A percentile compares a stretch with the other conserved stretches of the same genome.
phyloP scores from a whole-genome alignment of 2,113 vertebrate species.

The Dasyprocta punctata region DNA sequence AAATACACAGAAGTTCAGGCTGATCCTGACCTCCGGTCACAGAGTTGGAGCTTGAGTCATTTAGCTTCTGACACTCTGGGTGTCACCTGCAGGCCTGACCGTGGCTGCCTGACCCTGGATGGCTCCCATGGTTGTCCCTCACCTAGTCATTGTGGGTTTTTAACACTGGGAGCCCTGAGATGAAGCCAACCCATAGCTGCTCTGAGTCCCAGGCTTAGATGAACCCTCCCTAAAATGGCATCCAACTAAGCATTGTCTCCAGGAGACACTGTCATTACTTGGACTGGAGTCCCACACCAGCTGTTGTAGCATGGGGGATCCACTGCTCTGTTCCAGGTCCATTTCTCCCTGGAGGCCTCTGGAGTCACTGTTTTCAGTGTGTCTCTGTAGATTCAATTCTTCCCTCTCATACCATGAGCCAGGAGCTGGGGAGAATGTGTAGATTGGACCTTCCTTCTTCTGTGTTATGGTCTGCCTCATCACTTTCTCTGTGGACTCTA shows the following conservation, averaged over 20 bases:
- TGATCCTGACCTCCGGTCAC: not conserved
- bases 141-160: not conserved
- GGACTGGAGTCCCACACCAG: not conserved
- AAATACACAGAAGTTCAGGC: not conserved
- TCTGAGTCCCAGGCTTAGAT: not conserved
- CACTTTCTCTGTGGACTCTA: not conserved
- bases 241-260: not conserved
- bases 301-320: not conserved
- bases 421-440: not conserved
- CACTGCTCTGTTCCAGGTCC: not conserved
- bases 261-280: not conserved
- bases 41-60: not conserved
- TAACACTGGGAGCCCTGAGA: not conserved
- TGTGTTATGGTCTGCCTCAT: not conserved
- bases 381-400: not conserved
- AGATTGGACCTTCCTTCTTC: not conserved
- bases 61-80: not conserved
- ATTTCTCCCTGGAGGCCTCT: not conserved
- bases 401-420: not conserved
- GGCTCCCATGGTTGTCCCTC: not conserved
- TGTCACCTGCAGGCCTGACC: not conserved
- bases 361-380: not conserved
- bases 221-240: not conserved
- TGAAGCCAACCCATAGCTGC: not conserved
- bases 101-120: not conserved